Evolutionary conservation across 53 echinoderm and acorn worm genomes (phyloP), one percentile per base, ranked within the genome.

Genomic region (Pentamera pediparva): DNA sequence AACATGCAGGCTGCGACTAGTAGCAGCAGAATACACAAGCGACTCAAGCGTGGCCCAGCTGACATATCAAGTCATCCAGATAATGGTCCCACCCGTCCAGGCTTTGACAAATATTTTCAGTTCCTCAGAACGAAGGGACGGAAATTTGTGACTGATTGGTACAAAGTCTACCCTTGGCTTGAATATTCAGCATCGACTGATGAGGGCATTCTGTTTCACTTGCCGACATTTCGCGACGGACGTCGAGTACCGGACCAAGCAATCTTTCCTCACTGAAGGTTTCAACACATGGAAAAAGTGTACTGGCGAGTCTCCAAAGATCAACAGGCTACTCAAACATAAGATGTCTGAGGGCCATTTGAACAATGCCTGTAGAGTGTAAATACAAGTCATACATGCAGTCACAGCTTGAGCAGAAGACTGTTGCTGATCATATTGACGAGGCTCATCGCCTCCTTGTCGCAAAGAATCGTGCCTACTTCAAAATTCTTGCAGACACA

Each of bases 261-360:
- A 34, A 61, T 33, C 8, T 11, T 61, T 61, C 18, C 61, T 61
- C 9, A 61, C 61, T 4, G 34, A 61, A 13, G 61, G 61, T 11
- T 61, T 61, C 61, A 61, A 61, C 61, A 61, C 61, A 61, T 61
- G 61, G 61, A 61, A 61, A 61, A 61, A 61, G 61, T 61, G 61
- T 61, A 61, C 19, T 17, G 63, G 63, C 5, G 24, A 63, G 33
- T n/a, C n/a, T n/a, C 5, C 19, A 20, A 63, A 63, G 22, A 63
- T 37, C 39, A 63, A 63, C 22, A 63, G 63, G 18, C 9, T 63
- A 63, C 63, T 63, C 9, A 63, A 63, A 63, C 63, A 63, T 63
- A 37, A 63, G 24, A 63, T 63, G 37, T 63, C 63, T 37, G 63
- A 63, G 63, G 22, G 61, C 31, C 61, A 61, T 62, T 62, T 62